Evolutionary conservation across 2,888 invertebrate species (phyloP).

Genomic region (Antitype chi): DNA sequence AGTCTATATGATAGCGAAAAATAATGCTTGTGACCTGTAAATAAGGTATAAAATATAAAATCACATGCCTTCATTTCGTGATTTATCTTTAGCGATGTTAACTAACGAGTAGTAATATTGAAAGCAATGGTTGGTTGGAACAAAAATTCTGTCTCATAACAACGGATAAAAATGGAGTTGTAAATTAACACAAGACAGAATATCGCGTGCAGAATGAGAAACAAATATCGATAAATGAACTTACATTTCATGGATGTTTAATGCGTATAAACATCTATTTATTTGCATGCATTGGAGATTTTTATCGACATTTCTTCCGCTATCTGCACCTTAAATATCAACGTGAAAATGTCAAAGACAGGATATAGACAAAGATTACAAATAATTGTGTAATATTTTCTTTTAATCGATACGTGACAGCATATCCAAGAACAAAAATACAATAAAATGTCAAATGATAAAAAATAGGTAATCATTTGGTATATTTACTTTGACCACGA

Average conservation of each 20-base stretch:
- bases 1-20: not conserved
- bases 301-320: slow-evolving; percentile 27
- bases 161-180: slow-evolving; percentile 41
- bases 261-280: not conserved
- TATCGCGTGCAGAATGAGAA: slow-evolving; percentile 46
- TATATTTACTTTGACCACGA: slow-evolving; percentile 28
- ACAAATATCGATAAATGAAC: slow-evolving; percentile 26
- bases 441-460: slow-evolving; percentile 83
- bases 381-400: slow-evolving; percentile 64
- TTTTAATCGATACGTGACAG: slow-evolving; percentile 61
- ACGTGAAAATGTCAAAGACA: slow-evolving; percentile 49
- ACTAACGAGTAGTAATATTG: not conserved
- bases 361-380: slow-evolving; percentile 53
- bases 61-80: not conserved
- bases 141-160: slow-evolving; percentile 28
- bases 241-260: not conserved
- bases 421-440: slow-evolving; percentile 63
- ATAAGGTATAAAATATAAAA: not conserved
- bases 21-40: not conserved
- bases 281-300: not conserved
- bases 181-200: slow-evolving; percentile 66
- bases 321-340: slow-evolving; percentile 54
- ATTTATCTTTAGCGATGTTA: not conserved
- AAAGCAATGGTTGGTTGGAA: not conserved
- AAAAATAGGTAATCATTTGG: slow-evolving; percentile 71